phyloP scores from a whole-genome alignment of 64 coral and sea anemone species.

The Pachyseris speciosa region DNA sequence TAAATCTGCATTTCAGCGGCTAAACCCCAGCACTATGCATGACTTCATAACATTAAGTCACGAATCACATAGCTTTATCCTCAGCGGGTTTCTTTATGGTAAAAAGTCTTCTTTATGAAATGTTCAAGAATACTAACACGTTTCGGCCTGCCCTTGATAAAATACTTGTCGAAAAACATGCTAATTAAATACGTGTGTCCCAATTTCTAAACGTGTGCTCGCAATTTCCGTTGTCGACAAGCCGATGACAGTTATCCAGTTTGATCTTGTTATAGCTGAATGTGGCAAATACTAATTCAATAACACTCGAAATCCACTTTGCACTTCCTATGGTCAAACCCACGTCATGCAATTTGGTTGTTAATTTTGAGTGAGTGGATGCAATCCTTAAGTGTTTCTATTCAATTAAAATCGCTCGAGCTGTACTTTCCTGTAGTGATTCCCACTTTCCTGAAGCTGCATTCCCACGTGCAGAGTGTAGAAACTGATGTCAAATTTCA shows the following conservation, averaged over 20 bases:
- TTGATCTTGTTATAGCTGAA: not conserved
- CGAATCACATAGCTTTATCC: not conserved
- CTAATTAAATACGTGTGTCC: not conserved
- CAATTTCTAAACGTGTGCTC: not conserved
- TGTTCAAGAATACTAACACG: not conserved
- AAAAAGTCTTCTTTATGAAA: not conserved
- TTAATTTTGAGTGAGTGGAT: not conserved
- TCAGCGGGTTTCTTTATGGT: not conserved
- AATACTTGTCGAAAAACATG: not conserved
- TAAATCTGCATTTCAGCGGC: not conserved
- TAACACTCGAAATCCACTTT: not conserved
- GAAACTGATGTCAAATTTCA: not conserved
- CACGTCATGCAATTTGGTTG: not conserved
- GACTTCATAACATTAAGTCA: not conserved
- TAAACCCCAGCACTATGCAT: not conserved
- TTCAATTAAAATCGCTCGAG: not conserved
- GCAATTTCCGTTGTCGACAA: constrained; percentile 13
- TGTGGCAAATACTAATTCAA: not conserved
- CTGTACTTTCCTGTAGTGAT: not conserved
- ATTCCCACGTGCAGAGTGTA: not conserved
- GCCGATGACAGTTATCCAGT: not conserved
- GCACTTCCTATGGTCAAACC: not conserved
- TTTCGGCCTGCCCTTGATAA: not conserved
- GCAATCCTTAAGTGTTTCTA: not conserved
- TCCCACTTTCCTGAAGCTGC: not conserved